These are phyloP conservation scores for Polyommatus icarus DNA, from an alignment of 2,888 invertebrate species.

Conservation along the genomic window DNA sequence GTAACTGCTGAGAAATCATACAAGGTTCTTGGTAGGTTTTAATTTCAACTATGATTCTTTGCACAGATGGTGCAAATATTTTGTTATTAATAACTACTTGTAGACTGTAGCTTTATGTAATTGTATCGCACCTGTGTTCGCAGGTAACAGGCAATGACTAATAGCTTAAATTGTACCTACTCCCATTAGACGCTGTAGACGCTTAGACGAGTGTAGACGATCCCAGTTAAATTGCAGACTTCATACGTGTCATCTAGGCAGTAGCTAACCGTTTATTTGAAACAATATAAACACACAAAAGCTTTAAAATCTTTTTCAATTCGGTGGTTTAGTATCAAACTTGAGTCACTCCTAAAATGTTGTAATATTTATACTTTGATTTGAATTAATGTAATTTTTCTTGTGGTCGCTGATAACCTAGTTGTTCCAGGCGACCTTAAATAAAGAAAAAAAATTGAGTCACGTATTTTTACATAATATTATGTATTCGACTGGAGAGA, in stretches of 20 bases:
- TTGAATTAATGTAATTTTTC: too few species aligned
- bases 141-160: neutral
- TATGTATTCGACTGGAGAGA: neutral
- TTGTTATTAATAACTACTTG: neutral
- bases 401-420: too few species aligned
- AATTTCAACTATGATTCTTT: neutral
- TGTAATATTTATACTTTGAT: too few species aligned
- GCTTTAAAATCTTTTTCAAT: neutral
- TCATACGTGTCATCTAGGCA: too few species aligned
- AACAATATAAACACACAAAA: neutral
- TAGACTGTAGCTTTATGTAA: neutral
- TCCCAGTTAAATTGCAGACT: too few species aligned
- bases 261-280: too few species aligned
- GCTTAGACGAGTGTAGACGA: too few species aligned
- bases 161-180: neutral
- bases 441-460: too few species aligned
- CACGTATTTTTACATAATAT: neutral
- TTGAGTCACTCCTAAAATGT: too few species aligned
- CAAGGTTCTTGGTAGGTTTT: neutral
- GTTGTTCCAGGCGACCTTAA: too few species aligned
- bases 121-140: neutral
- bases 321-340: neutral
- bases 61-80: neutral
- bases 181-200: too few species aligned
- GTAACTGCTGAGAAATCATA: neutral